phyloP scores from a whole-genome alignment of 2,797 vertebrate genomes.

The Sphaeramia orbicularis region DNA sequence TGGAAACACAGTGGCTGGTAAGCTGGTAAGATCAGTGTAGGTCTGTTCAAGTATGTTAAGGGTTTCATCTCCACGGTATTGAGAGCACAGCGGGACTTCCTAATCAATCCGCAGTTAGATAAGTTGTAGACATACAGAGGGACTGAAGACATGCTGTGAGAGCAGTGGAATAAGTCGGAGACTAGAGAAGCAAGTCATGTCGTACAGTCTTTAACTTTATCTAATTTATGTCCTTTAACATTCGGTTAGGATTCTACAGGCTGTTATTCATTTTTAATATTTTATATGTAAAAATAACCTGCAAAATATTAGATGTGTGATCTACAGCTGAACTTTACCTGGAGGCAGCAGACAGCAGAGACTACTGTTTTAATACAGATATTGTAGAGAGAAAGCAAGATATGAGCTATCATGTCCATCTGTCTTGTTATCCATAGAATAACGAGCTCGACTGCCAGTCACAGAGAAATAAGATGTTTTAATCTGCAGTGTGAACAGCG shows the following conservation, averaged over 20 bases:
- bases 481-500: slow-evolving; percentile 45
- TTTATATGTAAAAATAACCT: background rate
- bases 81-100: slow-evolving; percentile 40
- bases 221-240: slow-evolving; percentile 21
- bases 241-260: slow-evolving; percentile 11
- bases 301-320: slow-evolving; percentile 12
- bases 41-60: slow-evolving; percentile 35
- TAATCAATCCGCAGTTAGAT: slow-evolving; percentile 40
- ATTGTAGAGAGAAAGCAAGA: slow-evolving; percentile 29
- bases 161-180: slow-evolving; percentile 18
- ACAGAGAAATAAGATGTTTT: slow-evolving; percentile 25
- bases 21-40: slow-evolving; percentile 33
- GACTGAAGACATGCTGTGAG: slow-evolving; percentile 40
- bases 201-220: slow-evolving; percentile 6
- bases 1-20: slow-evolving; percentile 6
- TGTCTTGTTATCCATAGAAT: slow-evolving; percentile 20
- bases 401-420: slow-evolving; percentile 17
- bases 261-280: background rate
- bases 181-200: slow-evolving; percentile 25
- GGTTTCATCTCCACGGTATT: slow-evolving; percentile 28
- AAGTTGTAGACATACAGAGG: slow-evolving; percentile 20
- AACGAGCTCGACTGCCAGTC: slow-evolving; percentile 16
- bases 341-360: slow-evolving; percentile 27
- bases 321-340: slow-evolving; percentile 32
- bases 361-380: slow-evolving; percentile 26